Evolutionary conservation across 2,797 vertebrate genomes (phyloP).

Genomic region (Peromyscus nudipes): DNA sequence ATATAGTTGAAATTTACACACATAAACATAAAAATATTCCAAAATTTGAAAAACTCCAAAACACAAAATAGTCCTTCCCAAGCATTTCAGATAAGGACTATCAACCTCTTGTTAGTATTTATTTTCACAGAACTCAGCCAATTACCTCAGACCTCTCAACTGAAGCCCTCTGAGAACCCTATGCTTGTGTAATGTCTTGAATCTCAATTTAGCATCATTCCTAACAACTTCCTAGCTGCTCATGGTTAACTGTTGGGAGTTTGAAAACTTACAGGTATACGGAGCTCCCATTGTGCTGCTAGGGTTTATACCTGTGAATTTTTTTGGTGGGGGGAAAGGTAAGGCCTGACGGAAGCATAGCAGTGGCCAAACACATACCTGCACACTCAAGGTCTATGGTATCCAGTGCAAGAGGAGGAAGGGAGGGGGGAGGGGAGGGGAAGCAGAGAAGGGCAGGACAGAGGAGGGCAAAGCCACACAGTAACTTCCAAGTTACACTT

Average conservation of each 20-base stretch:
- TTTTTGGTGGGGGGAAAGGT: neutral
- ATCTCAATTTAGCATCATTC: neutral
- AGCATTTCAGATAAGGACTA: neutral
- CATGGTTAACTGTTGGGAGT: neutral
- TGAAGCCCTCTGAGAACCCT: neutral
- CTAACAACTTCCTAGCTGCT: neutral
- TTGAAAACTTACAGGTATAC: neutral
- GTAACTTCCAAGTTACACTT: neutral
- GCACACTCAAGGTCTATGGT: neutral
- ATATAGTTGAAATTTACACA: neutral
- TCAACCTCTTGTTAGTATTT: neutral
- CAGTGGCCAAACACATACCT: neutral
- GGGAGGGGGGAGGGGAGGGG: rapidly evolving
- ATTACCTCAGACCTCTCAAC: neutral
- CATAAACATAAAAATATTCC: neutral
- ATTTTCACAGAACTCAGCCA: neutral
- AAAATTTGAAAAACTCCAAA: slow-evolving; percentile 19
- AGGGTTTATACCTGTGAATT: neutral
- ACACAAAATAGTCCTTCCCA: neutral
- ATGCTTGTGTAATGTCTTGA: neutral
- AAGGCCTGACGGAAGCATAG: neutral
- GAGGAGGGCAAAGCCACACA: neutral
- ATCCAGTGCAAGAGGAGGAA: neutral
- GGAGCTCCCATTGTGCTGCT: neutral
- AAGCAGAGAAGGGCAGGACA: neutral